Base-by-base conservation (phyloP, 2,888 invertebrate species). In the Zygothrica quintamaculata region DNA sequence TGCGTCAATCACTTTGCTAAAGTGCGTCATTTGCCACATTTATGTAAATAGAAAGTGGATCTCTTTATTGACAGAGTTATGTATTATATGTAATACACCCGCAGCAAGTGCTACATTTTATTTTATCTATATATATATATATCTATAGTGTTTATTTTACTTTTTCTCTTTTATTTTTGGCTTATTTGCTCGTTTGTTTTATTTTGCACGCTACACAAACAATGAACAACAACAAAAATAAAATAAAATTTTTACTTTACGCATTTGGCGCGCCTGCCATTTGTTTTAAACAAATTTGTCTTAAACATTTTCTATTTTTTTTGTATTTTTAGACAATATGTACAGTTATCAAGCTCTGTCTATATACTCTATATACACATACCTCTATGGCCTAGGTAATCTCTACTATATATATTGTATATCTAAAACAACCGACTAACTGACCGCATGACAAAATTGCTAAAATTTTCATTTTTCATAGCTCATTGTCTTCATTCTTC, bases 211-310 rank as follows among this genome's bases (percentile, higher is more conserved):
- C 42, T 37, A 46, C n/a, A n/a, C n/a, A n/a, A n/a, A n/a, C n/a
- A n/a, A n/a, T n/a, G n/a, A n/a, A n/a, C n/a, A n/a, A n/a, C n/a
- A n/a, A n/a, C n/a, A n/a, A n/a, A n/a, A n/a, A n/a, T n/a, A n/a
- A n/a, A 6, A 26, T 29, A 51, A 43, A 33, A 43, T 42, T 43
- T 66, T 29, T 42, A 55, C 46, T 56, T 53, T 52, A 73, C 69
- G 56, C 55, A 51, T 55, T 72, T 53, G 46, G 46, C 57, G 56
- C 73, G 55, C 56, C 74, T 37, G 51, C 34, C 61, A 64, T 76
- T 81, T 81, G 82, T 76, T 74, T 76, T 55, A 76, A 75, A 76
- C 81, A 79, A 76, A 79, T 79, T 61, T 57, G 58, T 75, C 66
- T 73, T 66, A 36, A 76, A 47, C 40, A 62, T 52, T 65, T 57